Percentiles rank a stretch among this genome's conserved stretches.
Evolutionary conservation across 2,888 invertebrate genomes (phyloP).

Genomic region (Drosophila maculinotata): DNA sequence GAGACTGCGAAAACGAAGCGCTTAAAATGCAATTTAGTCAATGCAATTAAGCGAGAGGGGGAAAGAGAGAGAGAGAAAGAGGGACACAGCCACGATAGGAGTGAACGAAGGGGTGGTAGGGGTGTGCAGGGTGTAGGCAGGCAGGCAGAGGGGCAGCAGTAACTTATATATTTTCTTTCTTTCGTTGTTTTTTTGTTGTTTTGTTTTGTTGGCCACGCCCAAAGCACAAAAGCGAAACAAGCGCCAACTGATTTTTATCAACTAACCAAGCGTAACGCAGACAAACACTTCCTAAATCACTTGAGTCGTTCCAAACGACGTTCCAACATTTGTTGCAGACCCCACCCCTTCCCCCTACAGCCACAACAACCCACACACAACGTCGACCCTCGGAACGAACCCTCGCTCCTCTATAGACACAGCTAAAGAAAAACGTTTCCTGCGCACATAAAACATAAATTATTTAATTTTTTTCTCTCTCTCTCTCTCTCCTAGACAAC

Average conservation of each 20-base stretch:
- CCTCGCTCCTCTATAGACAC: too few species aligned
- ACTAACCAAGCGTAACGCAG: constrained; percentile 83
- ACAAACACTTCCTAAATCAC: constrained; percentile 84
- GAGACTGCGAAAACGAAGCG: constrained; percentile 38
- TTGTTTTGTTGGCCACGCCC: constrained; percentile 34
- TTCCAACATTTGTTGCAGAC: constrained; percentile 6
- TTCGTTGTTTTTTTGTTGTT: too few species aligned
- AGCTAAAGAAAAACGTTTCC: constrained; percentile 68
- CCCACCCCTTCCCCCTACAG: background rate
- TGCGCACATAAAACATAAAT: constrained; percentile 79
- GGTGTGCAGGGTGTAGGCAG: background rate
- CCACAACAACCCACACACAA: background rate
- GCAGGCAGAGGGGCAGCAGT: background rate
- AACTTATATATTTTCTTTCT: too few species aligned
- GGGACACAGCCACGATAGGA: background rate
- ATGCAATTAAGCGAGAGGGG: constrained; percentile 63
- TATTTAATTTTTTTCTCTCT: constrained; percentile 67
- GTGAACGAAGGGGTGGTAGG: too few species aligned
- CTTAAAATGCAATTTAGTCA: constrained; percentile 74
- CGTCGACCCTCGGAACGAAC: constrained; percentile 33
- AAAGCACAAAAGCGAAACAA: constrained; percentile 44
- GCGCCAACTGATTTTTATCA: constrained; percentile 82
- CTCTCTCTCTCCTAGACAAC: constrained; percentile 40
- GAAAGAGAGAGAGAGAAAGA: background rate
- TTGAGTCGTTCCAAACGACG: constrained; percentile 55